Base-by-base conservation (phyloP, 92 coral and sea anemone species). In the Paramuricea clavata region DNA sequence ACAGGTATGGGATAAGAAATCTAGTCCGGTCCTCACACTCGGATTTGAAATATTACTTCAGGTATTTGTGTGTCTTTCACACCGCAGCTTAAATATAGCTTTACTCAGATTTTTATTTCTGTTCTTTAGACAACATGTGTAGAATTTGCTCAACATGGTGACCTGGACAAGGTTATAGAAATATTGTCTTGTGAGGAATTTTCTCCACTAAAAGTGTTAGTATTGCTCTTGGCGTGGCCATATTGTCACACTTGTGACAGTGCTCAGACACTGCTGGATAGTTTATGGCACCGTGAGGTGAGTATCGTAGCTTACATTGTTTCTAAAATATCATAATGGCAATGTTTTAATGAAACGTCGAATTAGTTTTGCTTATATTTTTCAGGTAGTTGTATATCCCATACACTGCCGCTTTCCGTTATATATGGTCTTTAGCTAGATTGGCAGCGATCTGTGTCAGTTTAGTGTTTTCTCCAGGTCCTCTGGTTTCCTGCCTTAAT, bases 171-270 rank as follows among this genome's bases (percentile, higher is more conserved):
- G 32, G 91, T 97, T 27, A 93, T 87, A 1, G 93, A 88, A 85
- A 93, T 97, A 19, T 88, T 97, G 74, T 89, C 93, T 16, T 94
- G 95, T 34, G 88, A 70, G 59, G 99, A 97, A 73, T 91, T 97
- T 80, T 69, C 86, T 49, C 78, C 90, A 32, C 87, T 97, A 30
- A 97, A 97, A 67, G 98, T 93, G 23, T 89, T 97, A 22, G 97
- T 97, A 10, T 87, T 97, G 35, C 93, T 97, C 6, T 85, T 97
- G 85, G 98, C 98, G 0, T 97, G 99, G 99, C 99, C 97, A 2
- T 91, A 89, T 73, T 94, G 98, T 64, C 92, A 91, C 89, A 94
- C 97, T 65, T 97, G 99, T 86, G 97, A 97, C 23, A 94, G 95
- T 88, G 99, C 99, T 22, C 91, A 88, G 69, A 92, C 89, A 69